Evolutionary conservation across 2,888 invertebrate genomes (phyloP).

Genomic region (Eumerus sabulonum): DNA sequence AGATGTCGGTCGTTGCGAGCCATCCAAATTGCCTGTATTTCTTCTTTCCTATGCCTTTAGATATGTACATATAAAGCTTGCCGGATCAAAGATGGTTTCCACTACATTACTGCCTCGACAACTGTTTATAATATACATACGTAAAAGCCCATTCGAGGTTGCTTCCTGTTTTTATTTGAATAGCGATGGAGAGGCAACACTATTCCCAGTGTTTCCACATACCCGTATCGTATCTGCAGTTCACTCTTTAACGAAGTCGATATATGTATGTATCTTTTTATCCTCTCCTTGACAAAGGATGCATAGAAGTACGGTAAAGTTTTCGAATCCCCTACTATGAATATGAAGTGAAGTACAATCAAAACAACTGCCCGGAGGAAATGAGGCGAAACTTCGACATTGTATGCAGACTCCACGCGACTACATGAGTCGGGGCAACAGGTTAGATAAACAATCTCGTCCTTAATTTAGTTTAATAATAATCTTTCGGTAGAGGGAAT

Average conservation of each 20-base stretch:
- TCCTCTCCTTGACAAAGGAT: conserved; percentile 22
- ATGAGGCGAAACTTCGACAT: background rate
- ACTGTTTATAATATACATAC: conserved; percentile 3
- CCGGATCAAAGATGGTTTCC: no score
- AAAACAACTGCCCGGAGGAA: no score
- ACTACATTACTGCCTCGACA: no score
- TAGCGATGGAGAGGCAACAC: no score
- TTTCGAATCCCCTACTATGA: conserved; percentile 17
- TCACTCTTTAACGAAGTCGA: conserved; percentile 48
- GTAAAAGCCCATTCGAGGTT: background rate
- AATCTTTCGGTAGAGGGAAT: conserved; percentile 11
- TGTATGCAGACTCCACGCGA: conserved; percentile 12
- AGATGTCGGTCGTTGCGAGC: conserved; percentile 9
- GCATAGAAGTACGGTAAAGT: conserved; percentile 25
- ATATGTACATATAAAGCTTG: conserved; percentile 25
- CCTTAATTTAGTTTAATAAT: conserved; percentile 27
- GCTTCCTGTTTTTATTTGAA: no score
- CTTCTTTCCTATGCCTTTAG: conserved; percentile 39
- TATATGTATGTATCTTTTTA: conserved; percentile 16
- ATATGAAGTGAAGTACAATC: no score
- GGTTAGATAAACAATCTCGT: conserved; percentile 46
- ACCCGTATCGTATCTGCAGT: conserved; percentile 1
- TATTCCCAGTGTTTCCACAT: background rate
- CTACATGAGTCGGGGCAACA: conserved; percentile 45
- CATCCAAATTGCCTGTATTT: conserved; percentile 54